Evolutionary conservation across 2,797 vertebrate genomes (phyloP).

Genomic region (Falco columbarius): DNA sequence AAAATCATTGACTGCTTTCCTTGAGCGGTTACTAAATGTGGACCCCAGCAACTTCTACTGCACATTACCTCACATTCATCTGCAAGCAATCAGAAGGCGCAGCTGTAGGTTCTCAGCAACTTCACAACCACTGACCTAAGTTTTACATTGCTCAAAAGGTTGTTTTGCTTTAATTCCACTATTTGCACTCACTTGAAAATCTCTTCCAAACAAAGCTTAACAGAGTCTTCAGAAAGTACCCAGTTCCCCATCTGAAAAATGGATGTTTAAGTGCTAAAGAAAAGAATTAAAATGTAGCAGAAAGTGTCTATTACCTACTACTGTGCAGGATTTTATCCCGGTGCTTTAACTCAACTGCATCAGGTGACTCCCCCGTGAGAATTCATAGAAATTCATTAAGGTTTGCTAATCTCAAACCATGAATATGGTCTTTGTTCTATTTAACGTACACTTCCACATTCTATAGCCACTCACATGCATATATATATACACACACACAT

Average conservation of each 20-base stretch:
- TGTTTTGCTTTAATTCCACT: not conserved
- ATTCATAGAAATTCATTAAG: not conserved
- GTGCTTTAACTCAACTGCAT: not conserved
- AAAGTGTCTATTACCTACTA: not conserved
- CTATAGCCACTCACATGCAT: not conserved
- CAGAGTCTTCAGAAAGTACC: not conserved
- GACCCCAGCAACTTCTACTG: not conserved
- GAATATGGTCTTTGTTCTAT: not conserved
- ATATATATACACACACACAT: rapidly evolving
- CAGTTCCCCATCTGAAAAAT: not conserved
- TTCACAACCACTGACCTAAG: not conserved
- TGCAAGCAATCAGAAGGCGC: rapidly evolving
- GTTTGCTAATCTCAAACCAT: not conserved
- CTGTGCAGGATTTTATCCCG: not conserved
- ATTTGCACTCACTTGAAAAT: not conserved
- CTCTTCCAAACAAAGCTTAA: not conserved
- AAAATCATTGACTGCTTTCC: not conserved
- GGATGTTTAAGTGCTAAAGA: not conserved
- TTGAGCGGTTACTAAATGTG: not conserved
- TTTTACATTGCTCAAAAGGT: not conserved
- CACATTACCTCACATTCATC: rapidly evolving
- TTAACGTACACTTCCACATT: not conserved
- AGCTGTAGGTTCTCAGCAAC: not conserved
- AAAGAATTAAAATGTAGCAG: not conserved
- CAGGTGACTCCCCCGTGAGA: not conserved